These are phyloP conservation scores for Acipenser oxyrinchus DNA, from an alignment of 2,797 vertebrate genomes.

Conservation along the genomic window DNA sequence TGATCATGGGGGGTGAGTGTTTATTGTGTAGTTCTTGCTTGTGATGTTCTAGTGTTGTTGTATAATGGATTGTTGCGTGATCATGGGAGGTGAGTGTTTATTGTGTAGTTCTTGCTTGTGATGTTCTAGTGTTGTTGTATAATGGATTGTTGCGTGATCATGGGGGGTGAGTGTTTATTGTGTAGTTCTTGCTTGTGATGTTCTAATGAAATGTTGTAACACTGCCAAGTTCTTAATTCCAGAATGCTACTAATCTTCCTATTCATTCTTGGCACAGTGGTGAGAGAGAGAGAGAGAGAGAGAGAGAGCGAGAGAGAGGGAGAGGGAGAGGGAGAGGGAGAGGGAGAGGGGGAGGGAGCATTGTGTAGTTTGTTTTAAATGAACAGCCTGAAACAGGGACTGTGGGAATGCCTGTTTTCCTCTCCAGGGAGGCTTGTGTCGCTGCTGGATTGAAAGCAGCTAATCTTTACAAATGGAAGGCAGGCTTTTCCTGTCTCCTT, in stretches of 20 bases:
- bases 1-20: too few relatives aligned
- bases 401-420: too few relatives aligned
- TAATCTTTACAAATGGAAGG: neutral
- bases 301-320: neutral
- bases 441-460: neutral
- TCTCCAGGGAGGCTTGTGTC: too few relatives aligned
- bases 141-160: constrained; percentile 16
- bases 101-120: neutral
- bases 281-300: neutral
- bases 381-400: too few relatives aligned
- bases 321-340: neutral
- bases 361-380: neutral
- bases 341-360: neutral
- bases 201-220: too few relatives aligned
- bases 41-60: too few relatives aligned
- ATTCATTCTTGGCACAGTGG: neutral
- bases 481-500: neutral
- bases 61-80: too few relatives aligned
- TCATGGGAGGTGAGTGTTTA: neutral
- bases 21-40: too few relatives aligned
- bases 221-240: too few relatives aligned
- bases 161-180: too few relatives aligned
- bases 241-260: neutral
- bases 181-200: too few relatives aligned
- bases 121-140: constrained; percentile 21